These are phyloP conservation scores for Scleropages formosus DNA, from an alignment of 2,797 vertebrate species.

Conservation along the genomic window DNA sequence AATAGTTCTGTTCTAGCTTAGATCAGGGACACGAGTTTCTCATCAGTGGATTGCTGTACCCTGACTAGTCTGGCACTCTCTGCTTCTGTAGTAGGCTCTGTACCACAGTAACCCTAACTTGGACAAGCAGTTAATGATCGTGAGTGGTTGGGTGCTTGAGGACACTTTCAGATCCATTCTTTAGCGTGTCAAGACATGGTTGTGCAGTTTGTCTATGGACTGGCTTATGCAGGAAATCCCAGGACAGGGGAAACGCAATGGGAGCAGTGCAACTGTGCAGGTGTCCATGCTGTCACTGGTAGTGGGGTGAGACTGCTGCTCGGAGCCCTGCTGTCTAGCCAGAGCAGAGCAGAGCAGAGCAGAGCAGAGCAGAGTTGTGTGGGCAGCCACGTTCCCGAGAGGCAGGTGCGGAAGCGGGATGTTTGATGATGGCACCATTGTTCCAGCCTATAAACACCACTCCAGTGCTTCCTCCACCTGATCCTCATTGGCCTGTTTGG, in stretches of 20 bases:
- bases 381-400: not conserved
- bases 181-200: not conserved
- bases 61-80: too few species aligned
- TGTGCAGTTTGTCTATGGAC: too few species aligned
- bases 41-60: too few species aligned
- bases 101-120: too few species aligned
- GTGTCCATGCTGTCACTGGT: not conserved
- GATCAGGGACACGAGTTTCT: constrained; percentile 4
- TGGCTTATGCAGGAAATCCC: not conserved
- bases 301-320: too few species aligned
- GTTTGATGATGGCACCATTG: constrained; percentile 56
- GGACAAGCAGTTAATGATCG: too few species aligned
- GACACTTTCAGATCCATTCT: too few species aligned
- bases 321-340: not conserved
- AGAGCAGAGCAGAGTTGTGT: too few species aligned
- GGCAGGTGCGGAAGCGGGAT: constrained; percentile 17
- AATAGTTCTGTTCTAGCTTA: not conserved
- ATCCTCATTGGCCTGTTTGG: not conserved
- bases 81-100: too few species aligned
- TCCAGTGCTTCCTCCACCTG: constrained; percentile 47
- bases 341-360: too few species aligned
- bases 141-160: too few species aligned
- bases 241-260: not conserved
- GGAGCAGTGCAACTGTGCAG: not conserved
- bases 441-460: constrained; percentile 34